Evolutionary conservation across 2,888 invertebrate genomes (phyloP), one percentile per base, ranked within the genome.

Genomic region (Agrotis segetum): DNA sequence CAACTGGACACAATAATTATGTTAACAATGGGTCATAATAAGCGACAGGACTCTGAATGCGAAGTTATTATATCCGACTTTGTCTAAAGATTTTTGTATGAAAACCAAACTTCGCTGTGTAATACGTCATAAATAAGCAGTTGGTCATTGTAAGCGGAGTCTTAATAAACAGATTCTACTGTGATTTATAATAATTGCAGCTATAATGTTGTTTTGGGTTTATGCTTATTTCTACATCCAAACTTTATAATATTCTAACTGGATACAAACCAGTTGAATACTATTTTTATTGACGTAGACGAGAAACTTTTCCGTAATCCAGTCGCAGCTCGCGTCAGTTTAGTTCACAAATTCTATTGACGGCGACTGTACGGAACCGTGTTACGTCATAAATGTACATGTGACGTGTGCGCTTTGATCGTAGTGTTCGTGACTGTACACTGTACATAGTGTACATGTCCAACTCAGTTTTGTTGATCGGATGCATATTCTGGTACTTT

Each of bases 291-390:
- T 44, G n/a, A 52, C 34, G 24, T n/a, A 14, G 21, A 21, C n/a
- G 11, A 11, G 3, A 60, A 75, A 55, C 49, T 46, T 67, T 6
- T 34, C 49, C 14, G 14, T 52, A 14, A 69, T 77, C 24, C 56
- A 19, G 50, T 58, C 52, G 44, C 53, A 52, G 40, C 47, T 49
- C 19, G 46, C 44, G 53, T 58, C 71, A 62, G 58, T 77, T 66
- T 58, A 29, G 62, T 63, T 59, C 13, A 6, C 13, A 63, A 78
- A 58, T 59, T 58, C 49, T 72, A 63, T 50, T 78, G 72, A 29
- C 59, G 49, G 49, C 24, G 72, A 77, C 78, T 66, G 62, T 66
- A 76, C 58, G 47, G 34, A 53, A 46, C 21, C 29, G 29, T 61
- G 71, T 53, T 34, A 34, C 34, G 11, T 49, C 40, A 40, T 11